phyloP scores from a whole-genome alignment of 2,888 invertebrate genomes.

The Anodontia alba region DNA sequence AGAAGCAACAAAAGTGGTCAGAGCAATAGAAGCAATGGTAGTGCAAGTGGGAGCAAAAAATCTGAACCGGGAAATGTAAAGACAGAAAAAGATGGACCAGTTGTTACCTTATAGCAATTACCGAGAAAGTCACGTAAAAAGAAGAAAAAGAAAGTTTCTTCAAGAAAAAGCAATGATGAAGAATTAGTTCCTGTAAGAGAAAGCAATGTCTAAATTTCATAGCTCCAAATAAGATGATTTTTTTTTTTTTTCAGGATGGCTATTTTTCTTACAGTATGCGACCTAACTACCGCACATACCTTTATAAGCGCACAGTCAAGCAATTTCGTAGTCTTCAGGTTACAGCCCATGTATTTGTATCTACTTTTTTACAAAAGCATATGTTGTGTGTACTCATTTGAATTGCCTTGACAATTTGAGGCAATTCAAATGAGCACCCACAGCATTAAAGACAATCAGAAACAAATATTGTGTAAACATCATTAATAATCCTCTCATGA shows the following conservation, averaged over 20 bases:
- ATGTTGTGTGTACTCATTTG: too few relatives aligned
- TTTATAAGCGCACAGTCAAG: too few relatives aligned
- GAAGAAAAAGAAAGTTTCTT: not conserved
- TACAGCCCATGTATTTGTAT: too few relatives aligned
- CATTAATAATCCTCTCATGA: too few relatives aligned
- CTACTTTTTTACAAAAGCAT: too few relatives aligned
- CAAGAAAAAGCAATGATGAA: not conserved
- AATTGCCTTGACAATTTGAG: too few relatives aligned
- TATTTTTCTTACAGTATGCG: not conserved
- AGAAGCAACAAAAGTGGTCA: constrained; percentile 10
- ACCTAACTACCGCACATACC: too few relatives aligned
- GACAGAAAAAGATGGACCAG: constrained; percentile 44
- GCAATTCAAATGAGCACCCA: too few relatives aligned
- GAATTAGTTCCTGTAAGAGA: not conserved
- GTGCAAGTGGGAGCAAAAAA: constrained; percentile 8
- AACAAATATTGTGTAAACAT: too few relatives aligned
- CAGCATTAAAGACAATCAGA: too few relatives aligned
- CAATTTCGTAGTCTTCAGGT: too few relatives aligned
- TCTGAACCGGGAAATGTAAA: constrained; percentile 42
- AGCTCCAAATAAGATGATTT: not conserved
- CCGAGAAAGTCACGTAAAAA: constrained; percentile 14
- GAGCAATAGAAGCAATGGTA: constrained; percentile 20
- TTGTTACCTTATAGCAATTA: constrained; percentile 53
- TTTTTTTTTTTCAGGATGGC: too few relatives aligned
- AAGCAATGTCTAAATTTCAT: constrained; percentile 11